These are phyloP conservation scores for Phallusia fumigata DNA, from an alignment of 23 tunicate species.

Conservation along the genomic window DNA sequence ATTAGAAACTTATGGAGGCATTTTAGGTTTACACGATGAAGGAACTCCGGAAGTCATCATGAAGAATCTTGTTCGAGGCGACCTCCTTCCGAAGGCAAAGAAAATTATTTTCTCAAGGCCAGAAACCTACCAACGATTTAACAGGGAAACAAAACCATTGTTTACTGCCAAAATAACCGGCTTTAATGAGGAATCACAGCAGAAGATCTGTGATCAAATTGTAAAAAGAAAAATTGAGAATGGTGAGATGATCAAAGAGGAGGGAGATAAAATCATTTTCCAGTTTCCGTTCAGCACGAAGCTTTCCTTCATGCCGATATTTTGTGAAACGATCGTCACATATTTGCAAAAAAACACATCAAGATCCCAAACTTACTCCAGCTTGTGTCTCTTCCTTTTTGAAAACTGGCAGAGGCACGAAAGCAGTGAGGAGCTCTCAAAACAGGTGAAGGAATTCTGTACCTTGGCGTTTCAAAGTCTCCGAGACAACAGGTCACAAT, in stretches of 20 bases:
- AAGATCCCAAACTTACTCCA: not conserved
- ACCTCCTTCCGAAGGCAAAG: not conserved
- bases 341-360: not conserved
- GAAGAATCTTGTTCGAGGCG: not conserved
- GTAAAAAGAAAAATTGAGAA: not conserved
- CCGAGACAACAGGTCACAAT: not conserved
- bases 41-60: not conserved
- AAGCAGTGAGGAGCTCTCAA: not conserved
- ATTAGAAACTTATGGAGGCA: not conserved
- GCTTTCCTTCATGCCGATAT: not conserved
- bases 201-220: not conserved
- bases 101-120: constrained; percentile 9
- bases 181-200: not conserved
- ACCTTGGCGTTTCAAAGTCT: not conserved
- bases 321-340: not conserved
- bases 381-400: not conserved
- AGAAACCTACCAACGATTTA: not conserved
- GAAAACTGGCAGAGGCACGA: not conserved
- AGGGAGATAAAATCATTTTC: not conserved
- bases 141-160: not conserved
- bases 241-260: not conserved
- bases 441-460: not conserved
- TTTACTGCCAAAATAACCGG: not conserved
- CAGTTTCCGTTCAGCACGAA: not conserved
- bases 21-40: not conserved